A percentile compares a stretch with the other conserved stretches of the same genome.
phyloP scores from a whole-genome alignment of 2,113 vertebrate genomes.

The Apeltes quadracus region DNA sequence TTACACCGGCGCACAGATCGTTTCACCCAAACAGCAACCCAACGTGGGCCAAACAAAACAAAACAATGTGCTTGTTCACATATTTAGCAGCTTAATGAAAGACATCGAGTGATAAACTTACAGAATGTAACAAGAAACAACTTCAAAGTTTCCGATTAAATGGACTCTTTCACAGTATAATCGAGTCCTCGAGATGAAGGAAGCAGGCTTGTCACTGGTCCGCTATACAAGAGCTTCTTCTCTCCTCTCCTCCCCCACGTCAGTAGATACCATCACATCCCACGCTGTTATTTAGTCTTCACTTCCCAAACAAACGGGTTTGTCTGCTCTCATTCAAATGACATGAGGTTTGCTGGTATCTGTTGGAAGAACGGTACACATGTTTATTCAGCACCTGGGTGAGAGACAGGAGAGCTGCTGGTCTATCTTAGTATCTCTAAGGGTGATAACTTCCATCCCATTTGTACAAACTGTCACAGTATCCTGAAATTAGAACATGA shows the following conservation, averaged over 20 bases:
- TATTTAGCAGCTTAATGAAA: conserved; percentile 50
- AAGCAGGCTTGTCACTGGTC: conserved; percentile 14
- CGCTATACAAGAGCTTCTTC: conserved; percentile 15
- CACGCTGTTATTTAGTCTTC: neutral
- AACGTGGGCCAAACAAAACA: conserved; percentile 59
- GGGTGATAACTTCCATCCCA: too few relatives aligned
- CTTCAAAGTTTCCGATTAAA: conserved; percentile 5
- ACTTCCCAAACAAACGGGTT: conserved; percentile 58
- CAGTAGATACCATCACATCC: neutral
- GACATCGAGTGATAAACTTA: conserved; percentile 32
- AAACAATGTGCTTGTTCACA: conserved; percentile 27
- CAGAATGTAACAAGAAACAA: conserved; percentile 27
- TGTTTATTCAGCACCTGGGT: neutral
- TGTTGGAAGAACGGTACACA: conserved; percentile 71
- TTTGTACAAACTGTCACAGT: too few relatives aligned
- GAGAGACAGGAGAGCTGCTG: neutral
- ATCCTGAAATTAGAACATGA: too few relatives aligned
- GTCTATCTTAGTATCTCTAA: neutral
- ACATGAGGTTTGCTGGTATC: conserved; percentile 96
- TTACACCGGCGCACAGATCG: conserved; percentile 35
- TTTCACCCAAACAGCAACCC: conserved; percentile 45
- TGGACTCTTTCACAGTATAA: conserved; percentile 7
- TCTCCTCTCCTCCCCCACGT: neutral
- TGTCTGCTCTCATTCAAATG: conserved; percentile 87
- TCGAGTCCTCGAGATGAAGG: conserved; percentile 11